Evolutionary conservation across 1,140 invertebrate genomes (phyloP), one percentile per base, ranked within the genome.

Genomic region (Platorchestia sp.): DNA sequence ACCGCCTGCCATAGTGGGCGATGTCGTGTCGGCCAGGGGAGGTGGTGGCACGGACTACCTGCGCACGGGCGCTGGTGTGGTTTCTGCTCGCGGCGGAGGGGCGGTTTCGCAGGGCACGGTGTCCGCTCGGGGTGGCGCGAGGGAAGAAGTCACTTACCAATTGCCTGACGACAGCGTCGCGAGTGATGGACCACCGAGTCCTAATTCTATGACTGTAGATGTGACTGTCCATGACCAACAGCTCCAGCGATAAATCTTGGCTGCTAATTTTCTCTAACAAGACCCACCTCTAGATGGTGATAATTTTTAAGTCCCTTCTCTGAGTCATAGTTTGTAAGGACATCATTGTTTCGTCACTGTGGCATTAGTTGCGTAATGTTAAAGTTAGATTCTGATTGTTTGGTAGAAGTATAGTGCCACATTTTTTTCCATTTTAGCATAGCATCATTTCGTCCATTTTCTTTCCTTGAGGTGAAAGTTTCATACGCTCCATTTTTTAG

Each of bases 271-370:
- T 19, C 36, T 75, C 36, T 7, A 42, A 90, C 87, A 22, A 90
- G 44, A 90, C 5, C 3, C 44, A 42, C 41, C 44, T 14, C 41
- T 41, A 93, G 91, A 5, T 44, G 40, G 10, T 45, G 43, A 47
- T 45, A n/a, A 93, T 93, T 93, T 27, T 45, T 93, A 44, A 93
- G 91, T 47, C 91, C 91, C n/a, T 45, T 75, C 47, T 51, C 59
- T 44, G 44, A 93, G 91, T 93, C 91, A 93, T 93, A 47, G 91
- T 93, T 19, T 93, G 45, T 93, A 93, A 93, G 91, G 91, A 93
- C 91, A 47, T 93, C 91, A 45, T 89, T 89, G 87, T 89, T 89
- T 41, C 43, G 41, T 86, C n/a, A 14, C 87, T 44, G 41, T 42
- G 87, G 87, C 87, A 89, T 89, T 89, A 89, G 41, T 89, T 89